Conservation (phyloP, 2,888 invertebrate species). For the Horisme vitalbata region DNA sequence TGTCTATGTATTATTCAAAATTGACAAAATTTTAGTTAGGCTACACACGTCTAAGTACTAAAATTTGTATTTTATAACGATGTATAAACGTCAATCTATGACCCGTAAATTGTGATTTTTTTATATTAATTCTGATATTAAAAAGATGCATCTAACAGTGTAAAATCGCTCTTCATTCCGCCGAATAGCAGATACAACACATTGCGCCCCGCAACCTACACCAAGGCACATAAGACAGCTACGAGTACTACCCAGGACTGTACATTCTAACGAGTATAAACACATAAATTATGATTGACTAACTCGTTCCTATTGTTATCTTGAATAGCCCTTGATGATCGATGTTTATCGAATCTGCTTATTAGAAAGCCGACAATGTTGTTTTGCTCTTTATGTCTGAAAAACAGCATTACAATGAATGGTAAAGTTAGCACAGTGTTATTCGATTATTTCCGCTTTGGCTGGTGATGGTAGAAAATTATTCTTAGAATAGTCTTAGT, state of each 20-base stretch:
- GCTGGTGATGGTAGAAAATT: slow-evolving; percentile 17
- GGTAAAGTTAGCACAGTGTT: slow-evolving; percentile 50
- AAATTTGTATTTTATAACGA: too few relatives aligned
- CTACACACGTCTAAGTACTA: too few relatives aligned
- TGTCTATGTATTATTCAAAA: too few relatives aligned
- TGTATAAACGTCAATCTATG: too few relatives aligned
- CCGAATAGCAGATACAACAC: slow-evolving; percentile 14
- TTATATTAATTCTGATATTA: too few relatives aligned
- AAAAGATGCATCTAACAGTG: not conserved
- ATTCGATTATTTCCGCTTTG: slow-evolving; percentile 29
- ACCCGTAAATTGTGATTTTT: too few relatives aligned
- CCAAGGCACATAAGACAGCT: slow-evolving; percentile 25
- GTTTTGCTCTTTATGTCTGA: slow-evolving; percentile 40
- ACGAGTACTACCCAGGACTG: slow-evolving; percentile 27
- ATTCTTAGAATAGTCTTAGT: slow-evolving; percentile 22
- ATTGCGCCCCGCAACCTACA: slow-evolving; percentile 21
- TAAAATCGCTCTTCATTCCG: slow-evolving; percentile 15
- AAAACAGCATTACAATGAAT: slow-evolving; percentile 43
- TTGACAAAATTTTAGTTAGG: too few relatives aligned
- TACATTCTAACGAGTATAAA: slow-evolving; percentile 34
- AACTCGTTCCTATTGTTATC: slow-evolving; percentile 42
- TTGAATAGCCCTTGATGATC: slow-evolving; percentile 30
- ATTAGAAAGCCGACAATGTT: slow-evolving; percentile 43
- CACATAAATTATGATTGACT: slow-evolving; percentile 28
- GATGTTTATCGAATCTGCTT: slow-evolving; percentile 43